Conservation (phyloP, 2,113 vertebrate species). For the Cyanocitta stelleri region DNA sequence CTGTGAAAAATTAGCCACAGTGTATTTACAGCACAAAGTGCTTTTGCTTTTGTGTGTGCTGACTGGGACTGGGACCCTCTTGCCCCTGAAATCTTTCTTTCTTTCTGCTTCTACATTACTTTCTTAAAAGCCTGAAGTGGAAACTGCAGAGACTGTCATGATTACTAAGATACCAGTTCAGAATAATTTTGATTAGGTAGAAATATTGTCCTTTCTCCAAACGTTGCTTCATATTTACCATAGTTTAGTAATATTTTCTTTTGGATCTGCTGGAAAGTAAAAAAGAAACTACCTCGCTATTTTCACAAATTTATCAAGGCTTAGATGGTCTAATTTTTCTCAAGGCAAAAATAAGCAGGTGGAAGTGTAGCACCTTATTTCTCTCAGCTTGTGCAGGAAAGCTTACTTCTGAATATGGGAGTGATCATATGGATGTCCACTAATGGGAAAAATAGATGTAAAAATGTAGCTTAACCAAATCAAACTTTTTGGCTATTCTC, state of each 20-base stretch:
- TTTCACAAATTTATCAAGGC: neutral
- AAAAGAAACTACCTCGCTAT: neutral
- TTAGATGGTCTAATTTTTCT: neutral
- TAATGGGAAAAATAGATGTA: neutral
- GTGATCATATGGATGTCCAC: neutral
- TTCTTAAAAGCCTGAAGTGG: neutral
- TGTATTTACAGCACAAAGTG: neutral
- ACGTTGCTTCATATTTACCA: neutral
- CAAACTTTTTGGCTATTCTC: neutral
- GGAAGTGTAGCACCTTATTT: neutral
- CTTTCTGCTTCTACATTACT: neutral
- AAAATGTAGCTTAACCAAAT: neutral
- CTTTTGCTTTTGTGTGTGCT: neutral
- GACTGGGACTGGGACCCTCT: neutral
- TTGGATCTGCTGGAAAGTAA: neutral
- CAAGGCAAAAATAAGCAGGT: neutral
- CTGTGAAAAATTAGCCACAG: neutral
- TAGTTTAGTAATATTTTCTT: neutral
- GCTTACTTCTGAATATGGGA: neutral
- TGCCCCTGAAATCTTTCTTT: neutral
- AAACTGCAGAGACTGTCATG: neutral
- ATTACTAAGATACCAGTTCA: neutral
- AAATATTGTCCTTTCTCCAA: neutral
- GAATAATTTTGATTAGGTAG: neutral
- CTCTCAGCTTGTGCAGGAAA: neutral